A percentile compares a stretch with the other conserved stretches of the same genome.
Evolutionary conservation across 2,888 invertebrate species (phyloP).

Genomic region (Epicampocera succincta): DNA sequence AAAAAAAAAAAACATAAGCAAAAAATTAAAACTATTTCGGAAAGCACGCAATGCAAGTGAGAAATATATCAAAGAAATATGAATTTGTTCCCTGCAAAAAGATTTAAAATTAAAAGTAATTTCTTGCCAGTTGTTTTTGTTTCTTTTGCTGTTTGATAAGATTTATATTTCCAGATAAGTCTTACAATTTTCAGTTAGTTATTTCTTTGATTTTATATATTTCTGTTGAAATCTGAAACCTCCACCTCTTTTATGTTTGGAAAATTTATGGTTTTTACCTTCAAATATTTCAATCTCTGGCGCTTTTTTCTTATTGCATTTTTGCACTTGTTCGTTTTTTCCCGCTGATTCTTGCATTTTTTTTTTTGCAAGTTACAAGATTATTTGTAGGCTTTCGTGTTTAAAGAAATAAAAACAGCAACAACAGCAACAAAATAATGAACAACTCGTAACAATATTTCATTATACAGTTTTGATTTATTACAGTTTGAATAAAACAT

Average conservation of each 20-base stretch:
- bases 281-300: constrained; percentile 53
- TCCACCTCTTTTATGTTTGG: constrained; percentile 67
- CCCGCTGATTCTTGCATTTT: constrained; percentile 46
- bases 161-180: constrained; percentile 59
- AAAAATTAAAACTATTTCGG: not conserved
- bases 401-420: constrained; percentile 38
- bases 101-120: constrained; percentile 40
- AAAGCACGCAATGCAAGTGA: constrained; percentile 47
- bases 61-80: constrained; percentile 6
- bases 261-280: constrained; percentile 67
- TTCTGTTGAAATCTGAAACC: constrained; percentile 66
- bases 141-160: constrained; percentile 34
- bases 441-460: constrained; percentile 66
- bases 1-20: no score
- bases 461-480: constrained; percentile 66
- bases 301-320: constrained; percentile 18
- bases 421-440: constrained; percentile 53
- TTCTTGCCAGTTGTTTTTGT: not conserved
- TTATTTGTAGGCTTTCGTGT: constrained; percentile 67
- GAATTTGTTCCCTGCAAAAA: constrained; percentile 32
- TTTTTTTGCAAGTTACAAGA: constrained; percentile 35
- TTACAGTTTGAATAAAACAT: constrained; percentile 66
- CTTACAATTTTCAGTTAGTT: constrained; percentile 18
- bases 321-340: constrained; percentile 32
- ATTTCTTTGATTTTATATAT: constrained; percentile 12